Evolutionary conservation across 2,888 invertebrate genomes (phyloP), one percentile per base, ranked within the genome.

Genomic region (Cephus nigrinus): DNA sequence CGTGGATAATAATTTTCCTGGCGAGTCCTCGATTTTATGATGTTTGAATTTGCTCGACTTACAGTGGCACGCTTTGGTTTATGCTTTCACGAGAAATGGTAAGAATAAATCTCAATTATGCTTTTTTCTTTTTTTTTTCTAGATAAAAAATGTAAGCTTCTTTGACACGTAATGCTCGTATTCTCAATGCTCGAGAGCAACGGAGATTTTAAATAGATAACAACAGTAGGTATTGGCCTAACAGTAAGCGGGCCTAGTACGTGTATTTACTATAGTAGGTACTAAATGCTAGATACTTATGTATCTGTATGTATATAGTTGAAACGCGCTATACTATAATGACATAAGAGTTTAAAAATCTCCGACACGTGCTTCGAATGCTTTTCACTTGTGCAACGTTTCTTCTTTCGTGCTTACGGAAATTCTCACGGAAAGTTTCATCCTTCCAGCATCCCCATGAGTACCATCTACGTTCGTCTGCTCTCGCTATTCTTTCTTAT

Each of bases 311-410:
- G 23, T 2, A 55, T 55, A 55, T 55, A 9, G 55, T 55, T 55
- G 23, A 23, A 15, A 55, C 0, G 23, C 55, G 9, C 55, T 55
- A 55, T 55, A 55, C 9, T 55, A 55, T 23, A 23, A 9, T 55
- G 55, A 55, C 23, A 55, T 23, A 55, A 9, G 33, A 71, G 55
- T 74, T 30, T 23, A 12, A 30, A 77, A 74, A 55, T 71, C 73
- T 76, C 30, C 55, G 73, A 76, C 76, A 76, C 68, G 35, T 73
- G 73, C n/a, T 55, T 15, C 72, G 76, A 32, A 73, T 72, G 73
- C 55, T 76, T 40, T 76, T 76, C 69, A 40, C 33, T 72, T 23
- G 15, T 55, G n/a, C 23, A 68, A 55, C n/a, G 34, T 76, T 73
- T 73, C 31, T 31, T 76, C 73, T n/a, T 2, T 71, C 31, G 12